Conservation (phyloP, 2,888 invertebrate genomes). For the Himalopsyche japonica region DNA sequence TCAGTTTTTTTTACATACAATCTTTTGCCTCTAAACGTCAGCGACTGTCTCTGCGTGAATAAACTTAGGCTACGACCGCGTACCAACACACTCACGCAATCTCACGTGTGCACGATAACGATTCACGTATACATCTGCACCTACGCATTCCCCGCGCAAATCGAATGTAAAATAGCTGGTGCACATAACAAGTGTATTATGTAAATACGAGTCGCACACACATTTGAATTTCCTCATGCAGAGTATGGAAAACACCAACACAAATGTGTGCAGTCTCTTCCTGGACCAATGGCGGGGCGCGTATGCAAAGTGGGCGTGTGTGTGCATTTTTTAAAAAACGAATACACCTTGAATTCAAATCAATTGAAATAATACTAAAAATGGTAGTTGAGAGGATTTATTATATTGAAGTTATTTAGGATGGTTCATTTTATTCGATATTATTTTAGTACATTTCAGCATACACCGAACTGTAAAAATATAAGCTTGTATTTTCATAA, state of each 20-base stretch:
- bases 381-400: no score
- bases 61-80: not conserved
- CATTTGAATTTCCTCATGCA: not conserved
- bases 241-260: conserved; percentile 2
- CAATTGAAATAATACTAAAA: not conserved
- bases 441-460: no score
- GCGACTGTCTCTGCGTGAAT: conserved; percentile 25
- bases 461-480: no score
- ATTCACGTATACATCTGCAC: conserved; percentile 1
- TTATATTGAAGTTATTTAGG: no score
- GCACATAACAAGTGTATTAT: conserved; percentile 30
- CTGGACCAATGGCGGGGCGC: conserved; percentile 32
- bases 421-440: no score
- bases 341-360: not conserved
- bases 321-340: conserved; percentile 13
- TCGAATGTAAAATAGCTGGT: conserved; percentile 18
- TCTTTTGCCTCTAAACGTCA: not conserved
- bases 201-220: conserved; percentile 22
- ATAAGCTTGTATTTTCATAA: no score
- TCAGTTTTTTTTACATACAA: not conserved
- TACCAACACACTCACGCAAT: not conserved
- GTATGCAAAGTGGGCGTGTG: conserved; percentile 41
- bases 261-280: conserved; percentile 9
- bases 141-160: conserved; percentile 8
- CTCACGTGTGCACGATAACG: not conserved